Evolutionary conservation across 2,888 invertebrate species (phyloP), one percentile per base, ranked within the genome.

Genomic region (Nomada fabriciana): DNA sequence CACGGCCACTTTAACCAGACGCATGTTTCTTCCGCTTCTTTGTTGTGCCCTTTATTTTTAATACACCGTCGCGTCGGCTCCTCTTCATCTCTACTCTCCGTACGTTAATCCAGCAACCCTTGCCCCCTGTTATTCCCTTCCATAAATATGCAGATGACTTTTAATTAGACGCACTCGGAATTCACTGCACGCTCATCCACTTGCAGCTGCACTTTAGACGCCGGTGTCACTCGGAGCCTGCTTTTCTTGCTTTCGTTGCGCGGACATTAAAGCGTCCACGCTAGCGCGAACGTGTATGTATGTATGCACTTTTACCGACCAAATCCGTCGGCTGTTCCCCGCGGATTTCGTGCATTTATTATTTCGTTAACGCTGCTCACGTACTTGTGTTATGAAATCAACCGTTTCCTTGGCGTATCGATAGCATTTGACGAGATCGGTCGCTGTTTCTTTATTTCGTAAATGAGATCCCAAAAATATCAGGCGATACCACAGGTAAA

Each of bases 61-160:
- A 83, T 81, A 50, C 64, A 60, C 47, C 29, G 36, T 25, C 15
- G 25, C 61, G 2, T 1, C 70, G 20, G 20, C 75, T 70, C 23
- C 68, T 59, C 57, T 60, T 55, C 65, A 52, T 18, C 60, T 11
- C 42, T 42, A 50, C 59, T 71, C 63, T 69, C 72, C 64, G 63
- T 29, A 53, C 69, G 71, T 80, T 72, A 55, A 65, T 70, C 59
- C 76, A 20, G 57, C 57, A 4, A 18, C 52, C 65, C 64, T 69
- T 67, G 61, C 74, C 67, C 60, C 43, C 47, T 50, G 60, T 50
- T 55, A 36, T 63, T 52, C 77, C 75, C 83, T 75, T 77, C 80
- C 83, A 83, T 80, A 85, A 88, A 82, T 86, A 85, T 84, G 85
- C 82, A 85, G 84, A 85, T 84, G 84, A 85, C 79, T 85, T 84